Base-by-base conservation (phyloP, 2,797 vertebrate genomes). In the Gobionotothen gibberifrons region DNA sequence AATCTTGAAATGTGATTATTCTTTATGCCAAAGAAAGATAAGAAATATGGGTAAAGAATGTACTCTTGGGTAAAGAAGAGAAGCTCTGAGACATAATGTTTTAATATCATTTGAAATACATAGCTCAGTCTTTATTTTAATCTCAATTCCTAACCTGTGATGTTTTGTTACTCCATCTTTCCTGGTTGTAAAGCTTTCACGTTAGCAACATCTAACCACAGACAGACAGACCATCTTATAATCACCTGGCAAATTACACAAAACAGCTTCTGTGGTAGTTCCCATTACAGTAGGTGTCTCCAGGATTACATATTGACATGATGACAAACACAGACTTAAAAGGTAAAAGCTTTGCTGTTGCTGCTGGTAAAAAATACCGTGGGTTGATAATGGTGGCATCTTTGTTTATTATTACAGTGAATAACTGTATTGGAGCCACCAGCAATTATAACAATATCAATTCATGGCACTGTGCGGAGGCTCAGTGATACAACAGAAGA, bases 401-500 rank as follows among this genome's bases (percentile, higher is more conserved):
- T 56, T 56, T 69, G 47, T 75, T 71, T 67, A 51, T 71, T 47
- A 60, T 52, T 59, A 19, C 62, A 73, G 51, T 55, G 42, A 79
- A 59, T 83, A 56, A 78, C 51, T 49, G 46, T 47, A 19, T 71
- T 51, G 7, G 59, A 79, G 40, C 60, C 19, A 55, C 2, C 22
- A 79, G 49, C 63, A 76, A 81, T 84, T 74, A 69, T 48, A 83
- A 80, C 66, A 63, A 44, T 75, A 81, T 71, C 0, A 57, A 86
- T 72, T 83, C 52, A 73, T 67, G 56, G 59, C 70, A 86, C 69
- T 26, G 44, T 72, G 74, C 47, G 55, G 66, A 78, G 72, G 40
- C 60, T 77, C 74, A 43, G 43, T 78, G 75, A 79, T 69, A 74
- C 53, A 74, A 81, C 82, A 75, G 79, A 59, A 26, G 61, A 85